Percentiles rank a stretch among this genome's conserved stretches.
Evolutionary conservation across 2,888 invertebrate genomes (phyloP).

Genomic region (Cremastinae sp.): DNA sequence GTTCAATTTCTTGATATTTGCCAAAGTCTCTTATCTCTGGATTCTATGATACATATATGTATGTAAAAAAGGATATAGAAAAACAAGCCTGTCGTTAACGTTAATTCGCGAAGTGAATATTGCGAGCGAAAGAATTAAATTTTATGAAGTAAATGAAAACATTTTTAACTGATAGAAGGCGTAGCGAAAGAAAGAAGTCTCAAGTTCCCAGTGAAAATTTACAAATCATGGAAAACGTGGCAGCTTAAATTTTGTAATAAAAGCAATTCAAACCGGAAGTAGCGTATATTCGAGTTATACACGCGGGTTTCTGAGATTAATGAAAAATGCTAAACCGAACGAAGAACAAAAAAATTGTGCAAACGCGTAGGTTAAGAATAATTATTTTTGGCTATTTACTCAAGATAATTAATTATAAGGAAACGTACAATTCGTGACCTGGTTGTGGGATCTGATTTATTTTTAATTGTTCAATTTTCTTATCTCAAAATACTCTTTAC

Average conservation of each 20-base stretch:
- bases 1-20: too few relatives aligned
- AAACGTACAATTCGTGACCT: constrained; percentile 62
- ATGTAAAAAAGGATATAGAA: too few relatives aligned
- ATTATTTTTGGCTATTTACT: constrained; percentile 44
- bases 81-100: too few relatives aligned
- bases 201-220: constrained; percentile 19
- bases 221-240: constrained; percentile 27
- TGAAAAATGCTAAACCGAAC: not conserved
- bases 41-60: too few relatives aligned
- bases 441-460: constrained; percentile 71
- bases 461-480: constrained; percentile 45
- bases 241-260: not conserved
- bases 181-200: constrained; percentile 14
- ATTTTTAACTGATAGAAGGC: constrained; percentile 22
- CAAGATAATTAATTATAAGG: constrained; percentile 45
- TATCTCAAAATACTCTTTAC: constrained; percentile 33
- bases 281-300: too few relatives aligned
- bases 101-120: too few relatives aligned
- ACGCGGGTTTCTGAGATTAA: too few relatives aligned
- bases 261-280: constrained; percentile 20
- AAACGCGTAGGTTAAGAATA: constrained; percentile 50
- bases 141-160: constrained; percentile 1
- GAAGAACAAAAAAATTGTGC: constrained; percentile 29
- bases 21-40: too few relatives aligned
- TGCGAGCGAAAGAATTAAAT: constrained; percentile 7